Conservation (phyloP, 2,888 invertebrate species). For the Euphydryas editha region DNA sequence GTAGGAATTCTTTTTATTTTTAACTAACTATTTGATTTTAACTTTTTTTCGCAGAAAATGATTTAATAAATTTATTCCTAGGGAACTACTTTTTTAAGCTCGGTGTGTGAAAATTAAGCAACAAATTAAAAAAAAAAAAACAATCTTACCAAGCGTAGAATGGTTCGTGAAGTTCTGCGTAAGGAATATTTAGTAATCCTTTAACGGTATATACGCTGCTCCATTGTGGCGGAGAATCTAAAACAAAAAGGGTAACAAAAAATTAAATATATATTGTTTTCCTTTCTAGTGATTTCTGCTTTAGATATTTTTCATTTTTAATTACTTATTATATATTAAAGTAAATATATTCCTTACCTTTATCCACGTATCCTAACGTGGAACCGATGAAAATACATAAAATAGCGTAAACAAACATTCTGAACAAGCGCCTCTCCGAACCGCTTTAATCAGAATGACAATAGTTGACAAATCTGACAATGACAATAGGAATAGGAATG, state of each 20-base stretch:
- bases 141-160: slow-evolving; percentile 91
- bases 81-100: not conserved
- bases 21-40: no score
- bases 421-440: slow-evolving; percentile 48
- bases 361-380: slow-evolving; percentile 58
- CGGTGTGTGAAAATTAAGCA: no score
- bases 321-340: not conserved
- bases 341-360: slow-evolving; percentile 56
- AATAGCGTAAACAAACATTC: slow-evolving; percentile 53
- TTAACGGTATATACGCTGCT: slow-evolving; percentile 88
- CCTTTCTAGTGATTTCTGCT: no score
- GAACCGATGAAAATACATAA: slow-evolving; percentile 59
- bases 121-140: not conserved
- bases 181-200: slow-evolving; percentile 93
- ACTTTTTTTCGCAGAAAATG: no score
- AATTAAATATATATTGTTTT: not conserved
- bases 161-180: slow-evolving; percentile 96
- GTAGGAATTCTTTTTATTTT: no score
- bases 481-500: slow-evolving; percentile 11
- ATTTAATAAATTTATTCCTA: no score
- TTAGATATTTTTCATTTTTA: not conserved
- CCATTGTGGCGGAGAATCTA: slow-evolving; percentile 85
- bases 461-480: slow-evolving; percentile 28
- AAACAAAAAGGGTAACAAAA: slow-evolving; percentile 17
- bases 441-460: slow-evolving; percentile 38